phyloP scores from a whole-genome alignment of 2,888 invertebrate genomes.

The Leptinotarsa peninsularis region DNA sequence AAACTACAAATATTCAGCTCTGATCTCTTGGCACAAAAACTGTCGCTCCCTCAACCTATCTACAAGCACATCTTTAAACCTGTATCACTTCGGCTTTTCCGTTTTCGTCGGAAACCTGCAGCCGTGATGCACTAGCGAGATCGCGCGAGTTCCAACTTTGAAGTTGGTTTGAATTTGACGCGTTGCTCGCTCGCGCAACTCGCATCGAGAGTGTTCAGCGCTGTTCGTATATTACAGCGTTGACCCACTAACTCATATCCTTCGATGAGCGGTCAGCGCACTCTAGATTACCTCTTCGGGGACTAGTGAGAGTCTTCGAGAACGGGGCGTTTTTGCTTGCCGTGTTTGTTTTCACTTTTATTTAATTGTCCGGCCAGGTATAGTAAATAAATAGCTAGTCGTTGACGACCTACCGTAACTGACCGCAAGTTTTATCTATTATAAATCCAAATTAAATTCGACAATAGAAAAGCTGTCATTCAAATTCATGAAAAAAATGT shows the following conservation, averaged over 20 bases:
- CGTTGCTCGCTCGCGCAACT: constrained; percentile 49
- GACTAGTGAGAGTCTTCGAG: constrained; percentile 41
- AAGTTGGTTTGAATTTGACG: constrained; percentile 38
- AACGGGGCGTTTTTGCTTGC: constrained; percentile 48
- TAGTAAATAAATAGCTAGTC: not conserved
- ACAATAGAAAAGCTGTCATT: too few species aligned
- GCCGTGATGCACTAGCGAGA: constrained; percentile 11
- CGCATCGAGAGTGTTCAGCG: constrained; percentile 53
- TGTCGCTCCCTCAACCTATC: constrained; percentile 26
- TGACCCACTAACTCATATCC: constrained; percentile 68
- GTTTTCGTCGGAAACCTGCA: constrained; percentile 11
- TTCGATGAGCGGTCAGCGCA: constrained; percentile 64
- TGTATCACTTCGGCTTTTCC: not conserved
- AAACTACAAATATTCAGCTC: not conserved
- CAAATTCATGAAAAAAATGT: too few species aligned
- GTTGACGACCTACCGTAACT: constrained; percentile 44
- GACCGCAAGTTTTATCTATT: not conserved
- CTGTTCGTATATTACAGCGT: constrained; percentile 40
- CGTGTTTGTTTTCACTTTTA: constrained; percentile 51
- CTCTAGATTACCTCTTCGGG: constrained; percentile 53
- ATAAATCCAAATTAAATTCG: not conserved
- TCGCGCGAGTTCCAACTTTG: constrained; percentile 34
- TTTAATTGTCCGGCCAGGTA: constrained; percentile 13
- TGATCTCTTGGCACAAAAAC: not conserved
- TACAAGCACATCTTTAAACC: constrained; percentile 8